phyloP scores from a whole-genome alignment of 2,797 vertebrate species.

The Onychomys torridus region DNA sequence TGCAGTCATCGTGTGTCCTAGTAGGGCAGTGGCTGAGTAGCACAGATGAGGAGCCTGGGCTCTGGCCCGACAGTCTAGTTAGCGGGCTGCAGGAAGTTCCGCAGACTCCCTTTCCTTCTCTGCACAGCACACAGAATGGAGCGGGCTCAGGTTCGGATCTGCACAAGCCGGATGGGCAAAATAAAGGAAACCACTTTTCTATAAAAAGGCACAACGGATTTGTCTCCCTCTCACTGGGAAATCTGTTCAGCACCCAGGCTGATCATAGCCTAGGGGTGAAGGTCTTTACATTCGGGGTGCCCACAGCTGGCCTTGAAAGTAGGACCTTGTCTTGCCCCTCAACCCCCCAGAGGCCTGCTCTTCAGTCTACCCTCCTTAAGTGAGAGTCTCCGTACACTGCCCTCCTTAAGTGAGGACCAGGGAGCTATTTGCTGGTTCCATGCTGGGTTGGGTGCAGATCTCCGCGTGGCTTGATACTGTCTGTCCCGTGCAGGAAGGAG shows the following conservation, averaged over 20 bases:
- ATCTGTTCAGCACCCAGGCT: neutral
- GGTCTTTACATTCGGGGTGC: neutral
- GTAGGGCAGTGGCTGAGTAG: neutral
- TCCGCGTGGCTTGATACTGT: neutral
- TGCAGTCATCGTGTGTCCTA: neutral
- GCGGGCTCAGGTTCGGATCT: neutral
- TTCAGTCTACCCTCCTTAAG: neutral
- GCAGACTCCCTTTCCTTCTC: neutral
- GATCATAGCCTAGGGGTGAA: neutral
- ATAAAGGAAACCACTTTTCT: neutral
- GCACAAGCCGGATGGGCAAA: neutral
- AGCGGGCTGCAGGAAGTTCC: neutral
- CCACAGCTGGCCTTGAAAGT: neutral
- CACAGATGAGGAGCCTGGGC: neutral
- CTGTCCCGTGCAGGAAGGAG: neutral
- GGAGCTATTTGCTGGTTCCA: neutral
- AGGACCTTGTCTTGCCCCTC: too few relatives aligned
- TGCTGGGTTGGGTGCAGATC: neutral
- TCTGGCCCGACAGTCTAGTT: neutral
- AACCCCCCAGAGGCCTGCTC: neutral
- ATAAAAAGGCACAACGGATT: neutral
- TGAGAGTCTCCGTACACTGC: neutral
- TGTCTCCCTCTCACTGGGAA: neutral
- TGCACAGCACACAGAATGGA: neutral
- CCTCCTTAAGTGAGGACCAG: neutral